Evolutionary conservation across 2,113 vertebrate genomes (phyloP).

Genomic region (Aptenodytes patagonicus): DNA sequence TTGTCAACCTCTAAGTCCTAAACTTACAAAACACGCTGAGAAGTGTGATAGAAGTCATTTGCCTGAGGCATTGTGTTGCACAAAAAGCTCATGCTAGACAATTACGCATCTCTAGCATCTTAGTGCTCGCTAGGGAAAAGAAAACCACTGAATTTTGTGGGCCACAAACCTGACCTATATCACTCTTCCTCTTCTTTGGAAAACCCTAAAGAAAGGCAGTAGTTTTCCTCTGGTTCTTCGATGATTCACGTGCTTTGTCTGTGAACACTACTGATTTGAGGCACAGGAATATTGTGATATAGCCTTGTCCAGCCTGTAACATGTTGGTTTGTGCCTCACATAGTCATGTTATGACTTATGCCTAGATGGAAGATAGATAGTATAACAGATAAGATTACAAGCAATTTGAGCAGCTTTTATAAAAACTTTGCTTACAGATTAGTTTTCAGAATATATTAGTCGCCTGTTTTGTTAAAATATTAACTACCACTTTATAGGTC

Average conservation of each 20-base stretch:
- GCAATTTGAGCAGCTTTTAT: background rate
- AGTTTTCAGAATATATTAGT: background rate
- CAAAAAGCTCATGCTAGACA: no score
- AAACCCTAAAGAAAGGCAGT: background rate
- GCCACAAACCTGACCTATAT: background rate
- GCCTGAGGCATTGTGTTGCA: background rate
- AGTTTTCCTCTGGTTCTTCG: background rate
- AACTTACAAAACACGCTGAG: background rate
- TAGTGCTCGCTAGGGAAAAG: background rate
- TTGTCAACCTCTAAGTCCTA: background rate
- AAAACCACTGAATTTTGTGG: background rate
- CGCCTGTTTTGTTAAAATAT: background rate
- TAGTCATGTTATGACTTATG: background rate
- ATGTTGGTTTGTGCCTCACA: background rate
- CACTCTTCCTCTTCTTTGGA: background rate
- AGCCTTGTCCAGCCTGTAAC: background rate
- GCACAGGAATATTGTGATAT: background rate
- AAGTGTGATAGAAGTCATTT: background rate
- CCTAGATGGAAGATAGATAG: background rate
- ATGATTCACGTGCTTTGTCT: background rate
- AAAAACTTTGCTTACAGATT: background rate
- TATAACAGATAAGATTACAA: background rate
- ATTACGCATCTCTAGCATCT: background rate
- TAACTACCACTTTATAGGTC: background rate
- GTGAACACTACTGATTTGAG: background rate